A percentile compares a stretch with the other conserved stretches of the same genome.
phyloP scores from a whole-genome alignment of 2,113 vertebrate genomes.

The Pionites leucogaster region DNA sequence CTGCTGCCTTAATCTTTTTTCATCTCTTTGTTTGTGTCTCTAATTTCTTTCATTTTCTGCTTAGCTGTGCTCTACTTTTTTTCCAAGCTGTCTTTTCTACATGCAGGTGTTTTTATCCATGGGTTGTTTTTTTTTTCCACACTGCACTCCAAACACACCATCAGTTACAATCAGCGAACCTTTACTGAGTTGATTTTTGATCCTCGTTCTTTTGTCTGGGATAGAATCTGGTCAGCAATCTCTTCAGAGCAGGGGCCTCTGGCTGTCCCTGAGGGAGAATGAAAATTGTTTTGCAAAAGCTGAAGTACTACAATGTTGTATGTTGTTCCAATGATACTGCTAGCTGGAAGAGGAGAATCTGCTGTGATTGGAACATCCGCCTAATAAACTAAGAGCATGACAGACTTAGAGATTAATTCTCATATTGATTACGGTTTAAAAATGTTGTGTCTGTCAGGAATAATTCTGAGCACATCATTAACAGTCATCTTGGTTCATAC shows the following conservation, averaged over 20 bases:
- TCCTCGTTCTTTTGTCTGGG: background rate
- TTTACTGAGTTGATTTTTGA: background rate
- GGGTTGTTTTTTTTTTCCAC: background rate
- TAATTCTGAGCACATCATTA: background rate
- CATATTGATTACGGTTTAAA: background rate
- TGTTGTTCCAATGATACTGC: background rate
- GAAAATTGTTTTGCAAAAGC: background rate
- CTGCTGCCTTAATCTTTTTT: background rate
- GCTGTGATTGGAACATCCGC: background rate
- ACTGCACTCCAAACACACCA: background rate
- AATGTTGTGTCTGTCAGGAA: background rate
- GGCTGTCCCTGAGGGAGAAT: background rate
- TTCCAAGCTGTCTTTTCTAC: background rate
- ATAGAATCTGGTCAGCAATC: background rate
- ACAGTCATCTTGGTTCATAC: background rate
- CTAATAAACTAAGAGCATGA: background rate
- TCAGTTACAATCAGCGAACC: background rate
- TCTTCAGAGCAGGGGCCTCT: background rate
- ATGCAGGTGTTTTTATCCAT: background rate
- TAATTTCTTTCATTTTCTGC: constrained; percentile 2
- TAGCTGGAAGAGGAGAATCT: background rate
- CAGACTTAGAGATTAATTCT: background rate
- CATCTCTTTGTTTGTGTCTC: background rate
- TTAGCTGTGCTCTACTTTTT: background rate
- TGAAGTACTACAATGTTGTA: background rate